phyloP scores from a whole-genome alignment of 2,888 invertebrate species.

The Strigamia transsilvanica region DNA sequence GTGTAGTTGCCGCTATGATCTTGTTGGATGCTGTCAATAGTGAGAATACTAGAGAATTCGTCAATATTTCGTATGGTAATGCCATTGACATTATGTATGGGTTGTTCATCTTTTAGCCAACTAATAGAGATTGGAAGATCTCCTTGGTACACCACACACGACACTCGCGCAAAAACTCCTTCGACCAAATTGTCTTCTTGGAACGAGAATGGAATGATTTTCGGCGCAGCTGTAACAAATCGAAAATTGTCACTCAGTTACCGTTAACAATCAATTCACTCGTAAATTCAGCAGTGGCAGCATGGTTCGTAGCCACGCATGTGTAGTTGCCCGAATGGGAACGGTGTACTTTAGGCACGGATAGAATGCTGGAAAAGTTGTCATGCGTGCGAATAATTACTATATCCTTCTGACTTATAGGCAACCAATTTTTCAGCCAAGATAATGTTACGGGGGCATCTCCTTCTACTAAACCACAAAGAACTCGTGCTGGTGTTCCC shows the following conservation, averaged over 20 bases:
- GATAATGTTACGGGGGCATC: conserved; percentile 62
- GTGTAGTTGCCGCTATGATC: conserved; percentile 57
- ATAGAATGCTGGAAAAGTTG: conserved; percentile 61
- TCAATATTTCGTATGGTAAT: conserved; percentile 50
- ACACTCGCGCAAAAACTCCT: conserved; percentile 50
- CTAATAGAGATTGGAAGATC: conserved; percentile 34
- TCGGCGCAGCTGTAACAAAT: conserved; percentile 51
- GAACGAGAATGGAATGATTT: conserved; percentile 51
- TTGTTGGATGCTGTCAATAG: conserved; percentile 50
- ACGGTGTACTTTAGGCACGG: conserved; percentile 61
- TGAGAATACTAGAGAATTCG: conserved; percentile 51
- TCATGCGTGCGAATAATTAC: conserved; percentile 60
- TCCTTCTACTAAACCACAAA: conserved; percentile 56
- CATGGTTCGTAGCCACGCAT: conserved; percentile 58
- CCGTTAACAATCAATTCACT: conserved; percentile 48
- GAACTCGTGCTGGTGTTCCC: conserved; percentile 20
- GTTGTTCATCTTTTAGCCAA: conserved; percentile 31
- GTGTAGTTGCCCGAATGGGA: conserved; percentile 63
- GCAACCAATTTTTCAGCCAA: conserved; percentile 63
- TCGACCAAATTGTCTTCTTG: conserved; percentile 49
- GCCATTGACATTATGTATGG: not conserved
- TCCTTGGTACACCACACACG: conserved; percentile 52
- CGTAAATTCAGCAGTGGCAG: conserved; percentile 27
- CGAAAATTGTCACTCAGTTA: conserved; percentile 12
- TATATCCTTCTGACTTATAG: conserved; percentile 59